These are phyloP conservation scores for Pomacea maculata DNA, from an alignment of 1,140 invertebrate species.

Conservation along the genomic window DNA sequence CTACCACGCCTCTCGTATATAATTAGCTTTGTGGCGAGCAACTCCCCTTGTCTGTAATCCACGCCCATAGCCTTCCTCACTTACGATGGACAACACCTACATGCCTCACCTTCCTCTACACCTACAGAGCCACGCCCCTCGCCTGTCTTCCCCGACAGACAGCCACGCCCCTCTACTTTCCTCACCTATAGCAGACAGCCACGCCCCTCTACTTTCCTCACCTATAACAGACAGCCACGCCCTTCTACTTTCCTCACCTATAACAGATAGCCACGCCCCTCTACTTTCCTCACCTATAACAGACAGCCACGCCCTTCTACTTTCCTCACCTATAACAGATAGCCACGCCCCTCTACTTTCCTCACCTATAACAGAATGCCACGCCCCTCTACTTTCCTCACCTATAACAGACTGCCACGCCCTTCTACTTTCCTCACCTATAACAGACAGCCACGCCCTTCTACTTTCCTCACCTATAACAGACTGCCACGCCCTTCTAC, in stretches of 20 bases:
- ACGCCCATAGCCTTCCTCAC: conserved; percentile 77
- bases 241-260: conserved; percentile 73
- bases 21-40: conserved; percentile 35
- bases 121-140: conserved; percentile 77
- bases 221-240: conserved; percentile 77
- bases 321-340: too few species aligned
- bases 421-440: too few species aligned
- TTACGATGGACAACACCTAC: conserved; percentile 71
- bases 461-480: too few species aligned
- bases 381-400: too few species aligned
- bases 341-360: too few species aligned
- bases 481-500: too few species aligned
- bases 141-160: conserved; percentile 73
- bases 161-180: conserved; percentile 84
- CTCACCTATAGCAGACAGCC: conserved; percentile 73
- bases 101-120: conserved; percentile 68
- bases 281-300: conserved; percentile 83
- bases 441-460: too few species aligned
- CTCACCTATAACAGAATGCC: too few species aligned
- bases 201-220: conserved; percentile 77
- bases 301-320: conserved; percentile 82
- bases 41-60: conserved; percentile 80
- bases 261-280: conserved; percentile 79
- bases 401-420: too few species aligned
- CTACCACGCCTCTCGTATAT: neutral